phyloP scores from a whole-genome alignment of 2,888 invertebrate genomes.

The Drosophila prolongata region DNA sequence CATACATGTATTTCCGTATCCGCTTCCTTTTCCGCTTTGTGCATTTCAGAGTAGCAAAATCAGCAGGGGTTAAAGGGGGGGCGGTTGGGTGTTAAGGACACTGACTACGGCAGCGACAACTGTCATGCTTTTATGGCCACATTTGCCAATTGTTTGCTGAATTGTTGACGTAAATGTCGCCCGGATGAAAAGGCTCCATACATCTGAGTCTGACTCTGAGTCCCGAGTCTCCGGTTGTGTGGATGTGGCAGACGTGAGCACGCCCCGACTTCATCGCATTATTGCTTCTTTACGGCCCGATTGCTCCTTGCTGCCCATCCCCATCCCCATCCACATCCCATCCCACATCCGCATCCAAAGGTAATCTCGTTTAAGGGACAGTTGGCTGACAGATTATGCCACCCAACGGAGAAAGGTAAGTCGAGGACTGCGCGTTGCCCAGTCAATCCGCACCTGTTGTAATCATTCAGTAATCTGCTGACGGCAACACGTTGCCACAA shows the following conservation, averaged over 20 bases:
- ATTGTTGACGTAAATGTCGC: conserved; percentile 77
- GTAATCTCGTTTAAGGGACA: conserved; percentile 70
- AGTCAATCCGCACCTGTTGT: conserved; percentile 60
- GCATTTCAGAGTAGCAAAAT: conserved; percentile 68
- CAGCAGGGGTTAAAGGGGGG: conserved; percentile 27
- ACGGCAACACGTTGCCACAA: conserved; percentile 34
- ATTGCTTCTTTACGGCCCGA: conserved; percentile 36
- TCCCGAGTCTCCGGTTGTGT: conserved; percentile 6
- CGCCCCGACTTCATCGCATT: conserved; percentile 46
- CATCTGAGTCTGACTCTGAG: conserved; percentile 18
- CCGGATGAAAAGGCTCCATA: conserved; percentile 48
- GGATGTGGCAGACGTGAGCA: conserved; percentile 41
- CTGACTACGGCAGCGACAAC: conserved; percentile 51
- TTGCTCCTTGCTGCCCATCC: conserved; percentile 21
- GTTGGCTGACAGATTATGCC: conserved; percentile 45
- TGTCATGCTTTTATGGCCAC: conserved; percentile 80
- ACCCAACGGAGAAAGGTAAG: conserved; percentile 9
- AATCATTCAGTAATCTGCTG: conserved; percentile 42
- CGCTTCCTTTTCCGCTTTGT: conserved; percentile 78
- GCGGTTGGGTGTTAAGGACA: conserved; percentile 16
- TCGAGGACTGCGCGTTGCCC: conserved; percentile 19
- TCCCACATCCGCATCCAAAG: conserved; percentile 41
- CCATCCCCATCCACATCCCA: conserved; percentile 12
- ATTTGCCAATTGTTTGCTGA: conserved; percentile 82
- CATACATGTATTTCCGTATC: conserved; percentile 77